Evolutionary conservation across 2,113 vertebrate genomes (phyloP), one percentile per base, ranked within the genome.

Genomic region (Coryphaenoides rupestris): DNA sequence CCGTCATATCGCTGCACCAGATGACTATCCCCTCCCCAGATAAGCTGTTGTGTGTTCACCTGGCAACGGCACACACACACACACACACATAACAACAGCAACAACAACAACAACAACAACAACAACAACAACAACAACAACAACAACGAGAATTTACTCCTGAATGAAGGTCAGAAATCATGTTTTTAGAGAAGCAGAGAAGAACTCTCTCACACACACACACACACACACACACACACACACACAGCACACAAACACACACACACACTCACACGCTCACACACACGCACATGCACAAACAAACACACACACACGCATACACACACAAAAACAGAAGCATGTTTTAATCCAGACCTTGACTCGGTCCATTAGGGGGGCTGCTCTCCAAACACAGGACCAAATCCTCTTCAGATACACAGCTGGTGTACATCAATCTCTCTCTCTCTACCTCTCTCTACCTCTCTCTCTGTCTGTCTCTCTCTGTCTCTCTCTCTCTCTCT

Each of bases 1-100:
- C 77, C 81, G 72, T 71, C 83, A 72, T 83, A 76, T 81, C 69
- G 65, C 28, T 70, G 67, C 78, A 87, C 79, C 84, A 86, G 84
- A 88, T 86, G 84, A 55, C 75, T 73, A 75, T 78, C 63, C 70
- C 74, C 60, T 70, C 63, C n/a, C n/a, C 65, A 85, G 81, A 66
- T 60, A 73, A 74, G 89, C 84, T 80, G 77, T 64, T 57, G 65
- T 73, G 77, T 75, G 47, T 81, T 69, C 83, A 65, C 19, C 54
- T 47, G 14, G 54, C 19, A 65, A 57, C 40, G 49, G 16, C 53
- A 17, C 60, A 19, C 55, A 7, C 14, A 17, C 52, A 5, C 40
- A n/a, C n/a, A n/a, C n/a, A n/a, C n/a, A n/a, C n/a, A n/a, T n/a
- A n/a, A n/a, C n/a, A n/a, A n/a, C n/a, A n/a, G n/a, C n/a, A n/a